A percentile compares a stretch with the other conserved stretches of the same genome.
Conservation (phyloP, 1,140 invertebrate species). For the Caerostris extrusa region DNA sequence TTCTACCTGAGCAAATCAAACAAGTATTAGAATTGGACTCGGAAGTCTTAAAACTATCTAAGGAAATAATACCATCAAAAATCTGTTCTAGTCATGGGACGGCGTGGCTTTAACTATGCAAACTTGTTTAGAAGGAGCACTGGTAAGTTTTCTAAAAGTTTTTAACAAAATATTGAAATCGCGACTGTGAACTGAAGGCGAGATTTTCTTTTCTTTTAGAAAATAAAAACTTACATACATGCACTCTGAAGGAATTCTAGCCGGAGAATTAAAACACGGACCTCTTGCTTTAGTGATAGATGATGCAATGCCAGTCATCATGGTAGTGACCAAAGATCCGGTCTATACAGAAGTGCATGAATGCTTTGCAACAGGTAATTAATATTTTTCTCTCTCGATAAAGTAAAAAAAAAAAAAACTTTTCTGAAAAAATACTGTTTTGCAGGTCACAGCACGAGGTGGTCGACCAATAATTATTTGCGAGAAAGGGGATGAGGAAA, state of each 20-base stretch:
- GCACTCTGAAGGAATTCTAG: slow-evolving; percentile 99
- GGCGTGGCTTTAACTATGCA: slow-evolving; percentile 99
- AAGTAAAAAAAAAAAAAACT: too few species aligned
- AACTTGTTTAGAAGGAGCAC: slow-evolving; percentile 99
- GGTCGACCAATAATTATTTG: slow-evolving; percentile 97
- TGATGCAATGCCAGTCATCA: slow-evolving; percentile 98
- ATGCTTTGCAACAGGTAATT: slow-evolving; percentile 94
- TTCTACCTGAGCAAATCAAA: slow-evolving; percentile 86
- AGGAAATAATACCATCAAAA: slow-evolving; percentile 96
- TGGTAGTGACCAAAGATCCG: slow-evolving; percentile 98
- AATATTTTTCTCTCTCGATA: neutral
- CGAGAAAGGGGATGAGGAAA: slow-evolving; percentile 94
- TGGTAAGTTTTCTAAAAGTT: slow-evolving; percentile 84
- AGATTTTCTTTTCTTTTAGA: slow-evolving; percentile 83
- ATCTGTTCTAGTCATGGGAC: slow-evolving; percentile 98
- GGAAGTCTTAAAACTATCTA: slow-evolving; percentile 92
- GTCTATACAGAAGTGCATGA: slow-evolving; percentile 99
- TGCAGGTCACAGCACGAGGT: slow-evolving; percentile 89
- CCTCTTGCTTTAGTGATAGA: slow-evolving; percentile 99
- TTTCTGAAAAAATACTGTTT: too few species aligned
- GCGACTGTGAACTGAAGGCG: too few species aligned
- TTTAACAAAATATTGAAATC: too few species aligned
- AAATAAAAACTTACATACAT: slow-evolving; percentile 99
- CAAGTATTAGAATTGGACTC: slow-evolving; percentile 92
- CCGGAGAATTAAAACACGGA: slow-evolving; percentile 99